Conservation (phyloP, 2,888 invertebrate genomes). For the Crocallis elinguaria region DNA sequence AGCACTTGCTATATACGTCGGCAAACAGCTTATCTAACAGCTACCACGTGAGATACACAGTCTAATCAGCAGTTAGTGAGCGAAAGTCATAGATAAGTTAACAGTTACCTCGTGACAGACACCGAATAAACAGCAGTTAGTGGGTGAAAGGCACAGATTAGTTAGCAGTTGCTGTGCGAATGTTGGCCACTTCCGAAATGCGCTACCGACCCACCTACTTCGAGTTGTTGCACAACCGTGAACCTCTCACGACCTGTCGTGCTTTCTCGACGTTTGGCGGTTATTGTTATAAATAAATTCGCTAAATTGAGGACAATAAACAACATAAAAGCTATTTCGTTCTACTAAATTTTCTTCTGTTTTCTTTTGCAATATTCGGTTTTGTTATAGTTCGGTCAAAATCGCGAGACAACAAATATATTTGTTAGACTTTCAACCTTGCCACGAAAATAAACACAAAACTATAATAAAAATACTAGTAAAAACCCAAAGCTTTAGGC, state of each 20-base stretch:
- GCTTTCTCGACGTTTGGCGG: conserved; percentile 35
- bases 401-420: too few relatives aligned
- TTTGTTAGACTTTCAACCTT: too few relatives aligned
- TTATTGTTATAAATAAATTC: conserved; percentile 16
- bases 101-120: neutral
- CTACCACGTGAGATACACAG: neutral
- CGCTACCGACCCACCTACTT: conserved; percentile 43
- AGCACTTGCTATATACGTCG: neutral
- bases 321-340: too few relatives aligned
- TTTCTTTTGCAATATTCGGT: too few relatives aligned
- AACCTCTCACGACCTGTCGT: conserved; percentile 41
- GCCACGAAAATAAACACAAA: too few relatives aligned
- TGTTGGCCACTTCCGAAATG: conserved; percentile 61
- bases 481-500: too few relatives aligned
- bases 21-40: neutral
- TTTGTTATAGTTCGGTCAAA: too few relatives aligned
- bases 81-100: conserved; percentile 1
- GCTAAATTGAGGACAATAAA: neutral
- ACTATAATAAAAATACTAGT: too few relatives aligned
- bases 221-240: conserved; percentile 56
- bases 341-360: too few relatives aligned
- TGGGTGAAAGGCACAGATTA: neutral
- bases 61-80: neutral
- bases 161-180: conserved; percentile 23
- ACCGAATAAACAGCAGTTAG: conserved; percentile 1